These are phyloP conservation scores for Sminthopsis crassicaudata DNA, from an alignment of 2,113 vertebrate genomes.

Conservation along the genomic window DNA sequence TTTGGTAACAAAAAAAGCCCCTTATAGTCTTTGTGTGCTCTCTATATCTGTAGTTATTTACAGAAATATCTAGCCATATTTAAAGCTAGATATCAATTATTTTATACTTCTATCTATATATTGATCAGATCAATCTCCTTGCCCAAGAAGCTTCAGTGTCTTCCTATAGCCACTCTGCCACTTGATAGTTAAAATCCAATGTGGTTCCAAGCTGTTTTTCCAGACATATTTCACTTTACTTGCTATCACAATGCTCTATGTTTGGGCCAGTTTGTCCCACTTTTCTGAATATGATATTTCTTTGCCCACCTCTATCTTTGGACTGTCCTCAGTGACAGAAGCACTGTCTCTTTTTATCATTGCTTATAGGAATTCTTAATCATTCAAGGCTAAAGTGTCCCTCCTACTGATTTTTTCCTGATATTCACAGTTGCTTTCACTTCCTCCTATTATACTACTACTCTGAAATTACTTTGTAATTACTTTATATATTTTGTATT, in stretches of 20 bases:
- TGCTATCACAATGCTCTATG: background rate
- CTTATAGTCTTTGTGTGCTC: background rate
- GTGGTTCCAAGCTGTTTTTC: background rate
- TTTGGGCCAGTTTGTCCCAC: background rate
- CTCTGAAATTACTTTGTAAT: background rate
- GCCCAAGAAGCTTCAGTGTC: background rate
- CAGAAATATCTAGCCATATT: too few species aligned
- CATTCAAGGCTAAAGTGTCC: background rate
- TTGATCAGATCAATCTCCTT: too few species aligned
- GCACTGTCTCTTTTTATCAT: background rate
- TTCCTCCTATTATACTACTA: background rate
- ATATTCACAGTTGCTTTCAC: background rate
- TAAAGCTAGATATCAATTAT: too few species aligned
- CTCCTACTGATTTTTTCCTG: background rate
- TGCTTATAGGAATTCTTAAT: background rate
- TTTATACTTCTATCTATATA: too few species aligned
- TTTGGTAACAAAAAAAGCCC: background rate
- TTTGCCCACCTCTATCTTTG: background rate
- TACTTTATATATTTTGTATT: background rate
- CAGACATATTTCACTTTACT: background rate
- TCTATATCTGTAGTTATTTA: too few species aligned
- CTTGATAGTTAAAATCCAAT: background rate
- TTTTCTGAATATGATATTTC: background rate
- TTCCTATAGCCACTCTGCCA: too few species aligned
- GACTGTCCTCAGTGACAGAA: background rate